These are phyloP conservation scores for Caenorhabditis sp. DNA, from an alignment of 2,888 invertebrate species.

Conservation along the genomic window DNA sequence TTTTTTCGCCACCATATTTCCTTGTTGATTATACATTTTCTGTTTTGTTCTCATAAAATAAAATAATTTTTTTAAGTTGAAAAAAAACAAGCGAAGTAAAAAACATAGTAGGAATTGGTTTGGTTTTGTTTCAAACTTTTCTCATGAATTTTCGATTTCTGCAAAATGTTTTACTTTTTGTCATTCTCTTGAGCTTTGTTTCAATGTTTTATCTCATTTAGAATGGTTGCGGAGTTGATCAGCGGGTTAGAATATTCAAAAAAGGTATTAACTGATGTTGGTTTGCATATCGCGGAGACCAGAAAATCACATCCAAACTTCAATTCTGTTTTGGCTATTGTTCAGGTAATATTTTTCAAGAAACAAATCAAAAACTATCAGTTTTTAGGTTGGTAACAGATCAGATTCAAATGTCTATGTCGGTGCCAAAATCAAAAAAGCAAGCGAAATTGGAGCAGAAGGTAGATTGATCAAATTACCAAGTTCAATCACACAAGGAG, in stretches of 20 bases:
- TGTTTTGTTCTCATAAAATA: background rate
- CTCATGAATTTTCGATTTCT: conserved; percentile 6
- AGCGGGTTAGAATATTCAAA: conserved; percentile 70
- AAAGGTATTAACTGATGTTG: conserved; percentile 79
- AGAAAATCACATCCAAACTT: conserved; percentile 75
- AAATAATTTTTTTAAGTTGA: background rate
- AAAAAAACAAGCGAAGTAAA: background rate
- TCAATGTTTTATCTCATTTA: background rate
- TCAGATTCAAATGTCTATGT: conserved; percentile 99
- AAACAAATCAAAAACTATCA: background rate
- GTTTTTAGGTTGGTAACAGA: conserved; percentile 84
- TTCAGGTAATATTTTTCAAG: conserved; percentile 74
- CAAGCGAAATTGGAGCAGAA: conserved; percentile 85
- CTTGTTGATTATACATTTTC: too few species aligned
- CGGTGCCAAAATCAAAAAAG: conserved; percentile 91
- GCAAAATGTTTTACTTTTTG: background rate
- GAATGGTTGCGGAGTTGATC: conserved; percentile 65
- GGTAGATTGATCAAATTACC: conserved; percentile 79
- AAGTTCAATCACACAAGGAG: conserved; percentile 80
- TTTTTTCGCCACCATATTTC: background rate
- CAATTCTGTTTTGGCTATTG: conserved; percentile 82
- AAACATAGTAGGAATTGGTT: background rate
- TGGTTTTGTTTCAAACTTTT: conserved; percentile 4
- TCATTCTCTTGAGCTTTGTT: background rate
- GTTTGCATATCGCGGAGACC: conserved; percentile 74